Conservation (phyloP, 2,888 invertebrate genomes). For the Andrena bucephala region DNA sequence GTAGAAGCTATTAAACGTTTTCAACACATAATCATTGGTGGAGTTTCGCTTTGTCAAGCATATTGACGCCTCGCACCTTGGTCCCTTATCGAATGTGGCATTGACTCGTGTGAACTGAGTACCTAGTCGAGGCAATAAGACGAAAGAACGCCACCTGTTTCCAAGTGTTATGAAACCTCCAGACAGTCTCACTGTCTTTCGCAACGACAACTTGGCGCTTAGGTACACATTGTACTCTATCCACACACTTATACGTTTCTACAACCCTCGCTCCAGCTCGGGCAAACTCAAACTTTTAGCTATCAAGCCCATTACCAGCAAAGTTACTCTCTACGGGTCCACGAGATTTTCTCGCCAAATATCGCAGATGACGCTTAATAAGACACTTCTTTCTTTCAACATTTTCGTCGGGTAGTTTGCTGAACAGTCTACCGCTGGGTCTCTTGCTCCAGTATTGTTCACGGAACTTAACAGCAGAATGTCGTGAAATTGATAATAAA, state of each 20-base stretch:
- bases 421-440: slow-evolving; percentile 36
- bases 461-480: background rate
- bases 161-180: slow-evolving; percentile 81
- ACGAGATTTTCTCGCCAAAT: slow-evolving; percentile 32
- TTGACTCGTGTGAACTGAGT: slow-evolving; percentile 68
- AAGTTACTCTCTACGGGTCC: slow-evolving; percentile 16
- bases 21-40: background rate
- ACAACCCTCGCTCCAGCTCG: slow-evolving; percentile 24
- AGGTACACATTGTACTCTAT: slow-evolving; percentile 37
- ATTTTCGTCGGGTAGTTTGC: slow-evolving; percentile 8
- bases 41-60: slow-evolving; percentile 5
- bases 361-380: slow-evolving; percentile 45
- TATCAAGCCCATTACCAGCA: slow-evolving; percentile 60
- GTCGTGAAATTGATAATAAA: background rate
- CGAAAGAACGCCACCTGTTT: slow-evolving; percentile 79
- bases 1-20: background rate
- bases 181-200: slow-evolving; percentile 49
- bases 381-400: background rate
- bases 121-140: slow-evolving; percentile 76
- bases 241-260: slow-evolving; percentile 28
- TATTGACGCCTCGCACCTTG: slow-evolving; percentile 23
- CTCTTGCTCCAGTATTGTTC: background rate
- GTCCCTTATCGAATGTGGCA: slow-evolving; percentile 41
- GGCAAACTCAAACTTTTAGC: slow-evolving; percentile 60
- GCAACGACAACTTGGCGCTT: slow-evolving; percentile 53